These are phyloP conservation scores for Panulirus ornatus DNA, from an alignment of 1,140 invertebrate genomes.

Conservation along the genomic window DNA sequence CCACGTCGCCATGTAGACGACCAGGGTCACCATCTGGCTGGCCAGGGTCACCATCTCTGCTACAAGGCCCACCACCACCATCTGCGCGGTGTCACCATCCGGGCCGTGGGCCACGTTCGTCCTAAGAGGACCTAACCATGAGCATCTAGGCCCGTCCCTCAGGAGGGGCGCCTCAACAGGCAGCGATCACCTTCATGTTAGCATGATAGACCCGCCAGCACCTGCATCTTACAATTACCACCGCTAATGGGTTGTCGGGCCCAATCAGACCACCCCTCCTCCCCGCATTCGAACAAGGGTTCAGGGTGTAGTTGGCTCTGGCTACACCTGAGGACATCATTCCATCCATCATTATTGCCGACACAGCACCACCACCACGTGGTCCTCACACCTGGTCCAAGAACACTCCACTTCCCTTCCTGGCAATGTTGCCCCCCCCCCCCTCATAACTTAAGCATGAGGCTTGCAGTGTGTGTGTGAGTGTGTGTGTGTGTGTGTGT, in stretches of 20 bases:
- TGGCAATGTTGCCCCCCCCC: too few relatives aligned
- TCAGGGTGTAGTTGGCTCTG: background rate
- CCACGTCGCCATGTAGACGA: background rate
- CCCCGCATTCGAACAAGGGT: background rate
- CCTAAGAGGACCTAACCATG: too few relatives aligned
- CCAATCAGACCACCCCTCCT: background rate
- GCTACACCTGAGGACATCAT: background rate
- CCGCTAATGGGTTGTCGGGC: background rate
- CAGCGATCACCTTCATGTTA: background rate
- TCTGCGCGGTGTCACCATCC: background rate
- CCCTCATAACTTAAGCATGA: too few relatives aligned
- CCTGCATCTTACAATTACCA: too few relatives aligned
- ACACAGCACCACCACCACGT: background rate
- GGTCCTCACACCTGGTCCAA: conserved; percentile 5
- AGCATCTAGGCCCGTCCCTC: too few relatives aligned
- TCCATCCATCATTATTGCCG: background rate
- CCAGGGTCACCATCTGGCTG: background rate
- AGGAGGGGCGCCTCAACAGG: background rate
- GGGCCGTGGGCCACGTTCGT: background rate
- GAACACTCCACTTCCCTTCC: background rate
- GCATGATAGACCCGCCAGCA: too few relatives aligned
- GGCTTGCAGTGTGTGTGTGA: too few relatives aligned
- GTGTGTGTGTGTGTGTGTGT: too few relatives aligned
- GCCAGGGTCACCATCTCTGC: background rate
- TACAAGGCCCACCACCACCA: background rate